Evolutionary conservation across 1,140 invertebrate species (phyloP).

Genomic region (Euglossa dilemma): DNA sequence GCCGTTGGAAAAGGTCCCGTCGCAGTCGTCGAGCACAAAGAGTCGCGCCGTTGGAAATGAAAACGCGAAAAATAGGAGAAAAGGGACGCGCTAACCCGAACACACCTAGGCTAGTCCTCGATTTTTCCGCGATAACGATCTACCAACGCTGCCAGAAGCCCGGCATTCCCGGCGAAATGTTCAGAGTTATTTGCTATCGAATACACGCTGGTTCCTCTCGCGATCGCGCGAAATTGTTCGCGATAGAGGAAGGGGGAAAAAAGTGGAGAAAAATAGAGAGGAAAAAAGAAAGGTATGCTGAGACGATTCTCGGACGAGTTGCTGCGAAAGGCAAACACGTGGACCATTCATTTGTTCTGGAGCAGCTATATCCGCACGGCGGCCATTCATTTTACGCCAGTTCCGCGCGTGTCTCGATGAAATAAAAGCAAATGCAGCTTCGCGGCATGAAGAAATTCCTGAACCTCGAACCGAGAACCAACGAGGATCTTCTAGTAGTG

Average conservation of each 20-base stretch:
- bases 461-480: background rate
- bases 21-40: conserved; percentile 29
- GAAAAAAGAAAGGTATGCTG: too few species aligned
- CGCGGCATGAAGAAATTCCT: conserved; percentile 16
- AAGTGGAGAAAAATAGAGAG: too few species aligned
- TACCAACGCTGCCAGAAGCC: too few species aligned
- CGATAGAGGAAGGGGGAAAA: too few species aligned
- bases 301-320: background rate
- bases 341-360: background rate
- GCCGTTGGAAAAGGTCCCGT: conserved; percentile 38
- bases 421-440: conserved; percentile 12
- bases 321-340: background rate
- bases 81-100: conserved; percentile 12
- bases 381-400: background rate
- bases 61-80: conserved; percentile 15
- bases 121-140: conserved; percentile 20
- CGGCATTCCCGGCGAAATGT: background rate
- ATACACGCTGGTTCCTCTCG: too few species aligned
- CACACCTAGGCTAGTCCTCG: background rate
- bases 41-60: conserved; percentile 28
- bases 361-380: background rate
- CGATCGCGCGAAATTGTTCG: background rate
- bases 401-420: background rate
- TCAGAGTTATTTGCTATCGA: background rate
- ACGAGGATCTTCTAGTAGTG: background rate